These are phyloP conservation scores for Coryphaenoides rupestris DNA, from an alignment of 2,113 vertebrate genomes.

Conservation along the genomic window DNA sequence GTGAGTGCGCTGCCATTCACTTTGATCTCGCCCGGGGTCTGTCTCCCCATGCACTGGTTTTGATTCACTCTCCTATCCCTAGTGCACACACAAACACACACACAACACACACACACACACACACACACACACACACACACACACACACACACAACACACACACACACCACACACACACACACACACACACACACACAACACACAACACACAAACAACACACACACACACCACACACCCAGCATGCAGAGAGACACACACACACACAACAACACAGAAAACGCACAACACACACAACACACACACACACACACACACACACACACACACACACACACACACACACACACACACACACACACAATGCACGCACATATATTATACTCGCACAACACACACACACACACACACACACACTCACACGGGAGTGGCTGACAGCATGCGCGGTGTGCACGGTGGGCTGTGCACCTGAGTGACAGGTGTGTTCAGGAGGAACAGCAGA, in stretches of 20 bases:
- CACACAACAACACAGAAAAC: too few species aligned
- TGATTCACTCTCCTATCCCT: conserved; percentile 26
- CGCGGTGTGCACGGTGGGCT: conserved; percentile 43
- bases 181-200: neutral
- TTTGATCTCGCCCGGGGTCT: neutral
- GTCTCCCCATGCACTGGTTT: conserved; percentile 14
- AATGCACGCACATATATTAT: neutral
- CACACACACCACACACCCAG: conserved; percentile 28
- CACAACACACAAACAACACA: neutral
- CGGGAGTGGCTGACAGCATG: neutral
- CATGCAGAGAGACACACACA: conserved; percentile 4
- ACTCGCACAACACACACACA: neutral
- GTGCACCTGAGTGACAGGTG: conserved; percentile 70
- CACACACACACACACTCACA: neutral
- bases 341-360: too few species aligned
- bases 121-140: conserved; percentile 17
- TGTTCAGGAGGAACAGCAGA: conserved; percentile 61
- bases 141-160: conserved; percentile 18
- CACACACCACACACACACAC: neutral
- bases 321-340: too few species aligned
- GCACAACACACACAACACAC: too few species aligned
- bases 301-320: neutral
- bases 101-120: conserved; percentile 18
- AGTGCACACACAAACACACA: conserved; percentile 11
- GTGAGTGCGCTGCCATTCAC: conserved; percentile 34